Evolutionary conservation across 2,113 vertebrate species (phyloP).

Genomic region (Phocoena phocoena): DNA sequence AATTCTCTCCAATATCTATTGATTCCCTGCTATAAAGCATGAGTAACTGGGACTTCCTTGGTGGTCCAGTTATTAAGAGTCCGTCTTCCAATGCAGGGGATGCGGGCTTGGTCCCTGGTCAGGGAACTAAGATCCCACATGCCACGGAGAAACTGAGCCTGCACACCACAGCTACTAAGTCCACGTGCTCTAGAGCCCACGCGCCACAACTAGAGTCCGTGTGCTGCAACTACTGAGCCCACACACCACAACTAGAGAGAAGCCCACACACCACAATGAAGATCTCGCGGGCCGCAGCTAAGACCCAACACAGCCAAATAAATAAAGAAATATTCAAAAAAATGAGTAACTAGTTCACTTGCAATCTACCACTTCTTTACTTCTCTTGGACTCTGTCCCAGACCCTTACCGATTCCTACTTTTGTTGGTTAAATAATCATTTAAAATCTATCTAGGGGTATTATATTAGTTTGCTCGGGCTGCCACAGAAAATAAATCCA

Average conservation of each 20-base stretch:
- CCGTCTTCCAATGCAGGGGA: too few species aligned
- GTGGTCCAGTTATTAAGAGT: too few species aligned
- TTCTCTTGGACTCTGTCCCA: not conserved
- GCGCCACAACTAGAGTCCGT: too few species aligned
- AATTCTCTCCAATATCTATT: not conserved
- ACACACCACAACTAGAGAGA: too few species aligned
- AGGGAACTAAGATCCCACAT: too few species aligned
- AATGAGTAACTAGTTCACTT: not conserved
- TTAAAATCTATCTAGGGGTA: not conserved
- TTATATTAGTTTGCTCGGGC: not conserved
- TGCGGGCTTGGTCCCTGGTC: accelerated
- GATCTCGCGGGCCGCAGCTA: accelerated
- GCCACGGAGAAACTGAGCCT: too few species aligned
- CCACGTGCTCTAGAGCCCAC: too few species aligned
- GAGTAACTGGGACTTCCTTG: not conserved
- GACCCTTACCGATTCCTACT: not conserved
- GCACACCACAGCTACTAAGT: too few species aligned
- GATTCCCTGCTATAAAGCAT: not conserved
- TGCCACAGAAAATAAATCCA: not conserved
- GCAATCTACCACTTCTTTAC: not conserved
- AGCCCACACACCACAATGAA: accelerated
- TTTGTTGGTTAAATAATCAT: not conserved
- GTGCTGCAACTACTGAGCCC: too few species aligned
- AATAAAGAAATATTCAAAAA: too few species aligned
- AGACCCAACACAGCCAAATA: too few species aligned